Base-by-base conservation (phyloP, 1,140 invertebrate species). In the Bombus consobrinus region DNA sequence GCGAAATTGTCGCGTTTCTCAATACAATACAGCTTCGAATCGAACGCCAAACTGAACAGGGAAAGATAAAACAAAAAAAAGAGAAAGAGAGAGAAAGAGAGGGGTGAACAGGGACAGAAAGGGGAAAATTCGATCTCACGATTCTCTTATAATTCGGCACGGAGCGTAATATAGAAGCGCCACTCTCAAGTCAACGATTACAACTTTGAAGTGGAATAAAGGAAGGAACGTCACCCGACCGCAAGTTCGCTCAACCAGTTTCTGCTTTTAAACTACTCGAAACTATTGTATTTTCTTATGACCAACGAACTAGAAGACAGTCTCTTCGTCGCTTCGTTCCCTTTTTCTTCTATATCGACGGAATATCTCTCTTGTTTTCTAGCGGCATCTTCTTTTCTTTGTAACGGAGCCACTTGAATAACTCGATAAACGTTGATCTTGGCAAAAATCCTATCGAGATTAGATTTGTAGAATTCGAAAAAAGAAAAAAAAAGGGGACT, bases 221-320 rank as follows among this genome's bases (percentile, higher is more conserved):
- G 57, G 74, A 37, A 34, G 74, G 53, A 62, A 79, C 82, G 85
- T 62, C 78, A 43, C 34, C 37, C 28, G 37, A 32, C 69, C 73
- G 78, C 76, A 71, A 87, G 41, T 87, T 87, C 85, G 77, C 41
- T 71, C 80, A 62, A 66, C 75, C 88, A 84, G 89, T 91, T 88
- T 83, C 80, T 87, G 87, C 91, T 93, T 92, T 93, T 92, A 92
- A 93, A 93, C 92, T 91, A 90, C 88, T 84, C 73, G 86, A 88
- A 92, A 92, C 92, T 93, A 92, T 93, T 92, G 92, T 88, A 88
- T 91, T 92, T 93, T 91, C 91, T 92, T 92, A 92, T 90, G 90
- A 90, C 86, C 91, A 90, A 82, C 80, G 83, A 89, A 90, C 87
- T 89, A 81, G 91, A 93, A 90, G 83, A 53, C 84, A 85, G 87